Percentiles rank a stretch among this genome's conserved stretches.
phyloP scores from a whole-genome alignment of 2,797 vertebrate genomes.

The Pipistrellus nathusii region DNA sequence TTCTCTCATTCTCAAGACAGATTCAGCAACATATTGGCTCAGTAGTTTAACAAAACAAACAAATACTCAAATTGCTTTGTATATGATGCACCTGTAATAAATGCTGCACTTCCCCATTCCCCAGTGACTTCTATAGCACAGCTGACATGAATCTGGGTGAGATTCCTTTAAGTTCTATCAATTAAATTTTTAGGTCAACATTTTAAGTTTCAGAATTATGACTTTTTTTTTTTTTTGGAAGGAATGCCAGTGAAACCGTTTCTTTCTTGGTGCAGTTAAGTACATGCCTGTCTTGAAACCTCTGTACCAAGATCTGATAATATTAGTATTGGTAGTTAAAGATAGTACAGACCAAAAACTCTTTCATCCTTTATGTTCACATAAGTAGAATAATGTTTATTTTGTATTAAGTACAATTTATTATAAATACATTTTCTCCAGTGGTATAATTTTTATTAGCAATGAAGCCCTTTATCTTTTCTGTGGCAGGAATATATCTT shows the following conservation, averaged over 20 bases:
- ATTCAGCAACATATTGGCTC: conserved; percentile 74
- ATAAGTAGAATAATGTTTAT: conserved; percentile 25
- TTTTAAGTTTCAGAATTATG: conserved; percentile 49
- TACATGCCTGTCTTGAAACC: conserved; percentile 25
- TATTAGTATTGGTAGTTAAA: conserved; percentile 32
- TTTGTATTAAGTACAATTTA: conserved; percentile 51
- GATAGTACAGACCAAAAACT: not conserved
- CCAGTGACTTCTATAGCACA: not conserved
- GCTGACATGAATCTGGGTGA: conserved; percentile 23
- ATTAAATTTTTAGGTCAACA: conserved; percentile 56
- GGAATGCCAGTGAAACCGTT: not conserved
- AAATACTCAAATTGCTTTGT: conserved; percentile 68
- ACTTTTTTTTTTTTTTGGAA: conserved; percentile 14
- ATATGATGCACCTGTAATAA: conserved; percentile 60
- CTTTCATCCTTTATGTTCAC: conserved; percentile 1
- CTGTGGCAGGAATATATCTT: conserved; percentile 26
- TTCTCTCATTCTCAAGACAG: conserved; percentile 19
- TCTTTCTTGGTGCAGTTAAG: not conserved
- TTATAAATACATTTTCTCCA: conserved; percentile 43
- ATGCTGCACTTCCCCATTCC: not conserved
- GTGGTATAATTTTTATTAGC: conserved; percentile 52
- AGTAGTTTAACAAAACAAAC: conserved; percentile 76
- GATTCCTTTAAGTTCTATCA: conserved; percentile 14
- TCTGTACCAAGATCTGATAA: conserved; percentile 17
- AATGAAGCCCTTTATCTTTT: conserved; percentile 23